A percentile compares a stretch with the other conserved stretches of the same genome.
phyloP scores from a whole-genome alignment of 2,113 vertebrate species.

The Recurvirostra avosetta region DNA sequence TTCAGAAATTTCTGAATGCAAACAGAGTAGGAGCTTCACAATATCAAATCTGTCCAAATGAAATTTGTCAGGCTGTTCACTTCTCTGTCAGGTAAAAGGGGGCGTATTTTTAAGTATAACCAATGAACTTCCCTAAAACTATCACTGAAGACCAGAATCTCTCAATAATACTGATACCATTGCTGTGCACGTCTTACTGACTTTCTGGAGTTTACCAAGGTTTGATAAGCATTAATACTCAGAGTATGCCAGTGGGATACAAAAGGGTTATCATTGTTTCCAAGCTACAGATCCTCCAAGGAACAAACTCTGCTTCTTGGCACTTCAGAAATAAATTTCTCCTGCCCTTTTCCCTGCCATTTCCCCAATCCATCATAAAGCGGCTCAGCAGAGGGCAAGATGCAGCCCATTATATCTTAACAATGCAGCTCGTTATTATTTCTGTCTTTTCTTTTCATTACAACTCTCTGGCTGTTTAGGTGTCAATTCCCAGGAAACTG shows the following conservation, averaged over 20 bases:
- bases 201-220: neutral
- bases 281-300: neutral
- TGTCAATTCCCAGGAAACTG: constrained; percentile 16
- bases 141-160: neutral
- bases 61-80: neutral
- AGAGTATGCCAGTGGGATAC: neutral
- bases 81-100: neutral
- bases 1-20: neutral
- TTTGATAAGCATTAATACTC: neutral
- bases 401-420: constrained; percentile 44
- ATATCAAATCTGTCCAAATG: neutral
- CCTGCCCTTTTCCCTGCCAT: constrained; percentile 29
- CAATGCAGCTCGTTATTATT: constrained; percentile 40
- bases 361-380: constrained; percentile 3
- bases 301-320: neutral
- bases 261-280: constrained; percentile 7
- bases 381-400: constrained; percentile 32
- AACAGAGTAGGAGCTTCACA: neutral
- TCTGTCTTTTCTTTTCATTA: constrained; percentile 18
- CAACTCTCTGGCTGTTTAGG: neutral
- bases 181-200: neutral
- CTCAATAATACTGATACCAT: neutral
- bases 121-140: neutral
- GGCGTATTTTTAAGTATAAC: neutral
- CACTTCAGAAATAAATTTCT: constrained; percentile 14